phyloP scores from a whole-genome alignment of 2,888 invertebrate species.

The Choristoneura rosaceana region DNA sequence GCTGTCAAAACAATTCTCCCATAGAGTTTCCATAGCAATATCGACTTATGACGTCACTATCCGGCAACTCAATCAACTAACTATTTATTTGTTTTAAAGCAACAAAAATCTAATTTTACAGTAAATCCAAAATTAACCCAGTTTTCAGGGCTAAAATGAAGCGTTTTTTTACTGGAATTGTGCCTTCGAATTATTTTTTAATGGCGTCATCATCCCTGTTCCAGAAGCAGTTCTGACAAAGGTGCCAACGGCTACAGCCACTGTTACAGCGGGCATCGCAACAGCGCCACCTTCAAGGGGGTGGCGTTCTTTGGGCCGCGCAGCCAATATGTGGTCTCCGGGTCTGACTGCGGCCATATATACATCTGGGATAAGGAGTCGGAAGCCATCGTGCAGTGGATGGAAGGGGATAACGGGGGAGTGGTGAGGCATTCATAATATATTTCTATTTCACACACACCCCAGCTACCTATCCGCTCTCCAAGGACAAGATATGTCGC shows the following conservation, averaged over 20 bases:
- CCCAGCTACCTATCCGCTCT: too few relatives aligned
- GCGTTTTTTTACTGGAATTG: too few relatives aligned
- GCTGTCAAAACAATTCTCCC: too few relatives aligned
- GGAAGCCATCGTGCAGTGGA: slow-evolving; percentile 95
- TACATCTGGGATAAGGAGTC: slow-evolving; percentile 96
- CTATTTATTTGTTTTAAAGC: too few relatives aligned
- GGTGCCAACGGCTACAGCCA: slow-evolving; percentile 79
- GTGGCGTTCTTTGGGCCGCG: slow-evolving; percentile 97
- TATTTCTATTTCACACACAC: too few relatives aligned
- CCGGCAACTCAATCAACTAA: too few relatives aligned
- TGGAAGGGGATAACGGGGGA: slow-evolving; percentile 92
- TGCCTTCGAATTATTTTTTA: neutral
- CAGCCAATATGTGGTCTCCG: slow-evolving; percentile 96
- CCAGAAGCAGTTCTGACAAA: slow-evolving; percentile 59
- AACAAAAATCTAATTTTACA: too few relatives aligned
- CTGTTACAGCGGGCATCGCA: slow-evolving; percentile 86
- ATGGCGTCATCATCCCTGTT: slow-evolving; percentile 16
- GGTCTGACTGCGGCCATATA: slow-evolving; percentile 95
- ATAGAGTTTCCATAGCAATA: too few relatives aligned
- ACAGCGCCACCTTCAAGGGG: slow-evolving; percentile 93
- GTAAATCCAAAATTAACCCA: too few relatives aligned
- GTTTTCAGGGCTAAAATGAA: too few relatives aligned
- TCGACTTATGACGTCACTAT: too few relatives aligned
- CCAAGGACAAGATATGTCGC: too few relatives aligned
- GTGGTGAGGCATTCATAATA: slow-evolving; percentile 86